phyloP scores from a whole-genome alignment of 2,888 invertebrate genomes.

The Poecilus cupreus region DNA sequence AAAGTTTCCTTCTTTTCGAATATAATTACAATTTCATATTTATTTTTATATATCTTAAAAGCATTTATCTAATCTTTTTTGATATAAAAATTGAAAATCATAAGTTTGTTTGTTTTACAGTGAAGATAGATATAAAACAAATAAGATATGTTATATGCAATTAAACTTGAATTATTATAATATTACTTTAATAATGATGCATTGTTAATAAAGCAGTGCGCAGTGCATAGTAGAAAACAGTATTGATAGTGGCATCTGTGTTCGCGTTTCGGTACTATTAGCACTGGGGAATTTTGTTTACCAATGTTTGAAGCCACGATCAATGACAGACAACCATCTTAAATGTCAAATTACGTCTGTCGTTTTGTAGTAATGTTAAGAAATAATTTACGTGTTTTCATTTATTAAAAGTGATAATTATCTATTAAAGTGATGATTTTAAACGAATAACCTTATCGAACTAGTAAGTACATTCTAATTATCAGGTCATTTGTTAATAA shows the following conservation, averaged over 20 bases:
- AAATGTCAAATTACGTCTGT: conserved; percentile 60
- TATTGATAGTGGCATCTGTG: neutral
- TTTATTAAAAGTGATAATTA: conserved; percentile 51
- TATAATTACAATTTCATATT: no score
- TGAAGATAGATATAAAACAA: neutral
- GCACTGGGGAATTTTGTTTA: conserved; percentile 53
- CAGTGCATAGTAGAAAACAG: neutral
- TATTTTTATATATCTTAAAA: no score
- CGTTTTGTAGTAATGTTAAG: conserved; percentile 53
- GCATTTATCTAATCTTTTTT: neutral
- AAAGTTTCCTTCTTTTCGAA: no score
- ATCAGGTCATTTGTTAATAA: conserved; percentile 6
- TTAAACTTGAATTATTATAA: no score
- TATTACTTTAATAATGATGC: no score
- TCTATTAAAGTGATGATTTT: conserved; percentile 56
- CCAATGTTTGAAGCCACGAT: conserved; percentile 47
- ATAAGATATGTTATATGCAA: neutral
- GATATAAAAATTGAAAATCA: neutral
- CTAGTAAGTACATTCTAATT: conserved; percentile 46
- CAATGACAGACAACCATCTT: conserved; percentile 59
- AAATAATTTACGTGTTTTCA: conserved; percentile 33
- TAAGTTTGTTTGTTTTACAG: neutral
- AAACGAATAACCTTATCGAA: conserved; percentile 44
- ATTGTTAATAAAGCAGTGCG: neutral
- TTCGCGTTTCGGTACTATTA: neutral